Evolutionary conservation across 2,888 invertebrate genomes (phyloP), one percentile per base, ranked within the genome.

Genomic region (Rotaria sp.): DNA sequence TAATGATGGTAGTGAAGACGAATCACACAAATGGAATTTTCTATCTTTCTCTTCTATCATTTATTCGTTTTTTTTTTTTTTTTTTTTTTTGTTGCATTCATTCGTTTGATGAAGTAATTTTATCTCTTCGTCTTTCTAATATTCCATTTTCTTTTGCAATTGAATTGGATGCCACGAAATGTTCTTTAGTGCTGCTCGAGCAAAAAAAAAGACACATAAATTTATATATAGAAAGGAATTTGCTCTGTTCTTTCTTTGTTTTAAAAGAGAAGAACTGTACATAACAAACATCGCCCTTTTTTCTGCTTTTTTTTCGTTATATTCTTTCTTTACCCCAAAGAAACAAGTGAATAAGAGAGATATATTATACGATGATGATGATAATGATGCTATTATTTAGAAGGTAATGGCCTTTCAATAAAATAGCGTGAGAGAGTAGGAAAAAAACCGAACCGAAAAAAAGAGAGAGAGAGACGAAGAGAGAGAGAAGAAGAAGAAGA

Each of bases 281-380:
- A 55, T 55, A 26, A 55, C 30, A 13, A 18, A 35, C 67, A 21
- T 30, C 18, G 21, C 35, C 30, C 21, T 67, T 21, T 67, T 35
- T 67, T 35, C 38, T 30, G 0, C 30, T 13, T 59, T 59, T 30
- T n/a, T 5, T 59, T 2, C n/a, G 10, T 59, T 59, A 30, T 21
- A 18, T 26, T 67, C 7, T 67, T 35, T 67, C 21, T 67, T 67
- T 38, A 30, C 15, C 67, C 67, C 7, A 8, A 67, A 35, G 67
- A 18, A 67, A 59, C 21, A 67, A 67, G 30, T 21, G 35, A 67
- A 38, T 67, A 67, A 4, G 67, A 26, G 55, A 67, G 21, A 67
- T 67, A 67, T 67, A 67, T 67, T 67, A 67, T 67, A 67, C 35
- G 67, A 35, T n/a, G 67, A 67, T 67, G 67, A 67, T 67, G 18